Evolutionary conservation across 2,113 vertebrate genomes (phyloP).

Genomic region (Scalopus aquaticus): DNA sequence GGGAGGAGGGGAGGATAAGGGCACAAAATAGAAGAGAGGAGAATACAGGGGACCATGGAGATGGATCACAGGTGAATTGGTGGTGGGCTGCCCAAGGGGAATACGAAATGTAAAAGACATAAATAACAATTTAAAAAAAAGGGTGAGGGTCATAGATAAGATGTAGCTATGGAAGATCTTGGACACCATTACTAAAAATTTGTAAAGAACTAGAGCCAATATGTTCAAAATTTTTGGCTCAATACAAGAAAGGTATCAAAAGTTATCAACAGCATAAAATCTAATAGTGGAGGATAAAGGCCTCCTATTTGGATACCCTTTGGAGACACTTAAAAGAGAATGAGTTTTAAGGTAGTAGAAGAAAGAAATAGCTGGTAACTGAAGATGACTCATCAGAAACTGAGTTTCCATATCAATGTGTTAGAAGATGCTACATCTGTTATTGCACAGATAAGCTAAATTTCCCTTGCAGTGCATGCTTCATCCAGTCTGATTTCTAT

Average conservation of each 20-base stretch:
- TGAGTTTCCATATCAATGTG: neutral
- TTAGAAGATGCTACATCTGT: neutral
- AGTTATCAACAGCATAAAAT: neutral
- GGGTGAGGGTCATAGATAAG: neutral
- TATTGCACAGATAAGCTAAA: neutral
- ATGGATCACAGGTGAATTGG: too few relatives aligned
- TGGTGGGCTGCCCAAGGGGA: too few relatives aligned
- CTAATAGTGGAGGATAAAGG: neutral
- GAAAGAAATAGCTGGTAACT: neutral
- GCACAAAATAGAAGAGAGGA: too few relatives aligned
- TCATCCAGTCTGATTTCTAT: neutral
- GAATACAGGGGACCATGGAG: too few relatives aligned
- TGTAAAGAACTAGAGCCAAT: neutral
- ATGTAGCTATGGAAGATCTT: neutral
- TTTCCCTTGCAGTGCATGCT: accelerated
- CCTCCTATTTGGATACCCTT: neutral
- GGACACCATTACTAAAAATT: neutral
- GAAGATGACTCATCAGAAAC: neutral
- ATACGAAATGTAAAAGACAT: too few relatives aligned
- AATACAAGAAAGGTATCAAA: neutral
- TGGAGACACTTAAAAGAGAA: neutral
- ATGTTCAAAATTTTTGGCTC: neutral
- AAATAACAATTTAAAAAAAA: too few relatives aligned
- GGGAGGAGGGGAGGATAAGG: too few relatives aligned
- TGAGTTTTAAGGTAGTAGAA: neutral